These are phyloP conservation scores for Netelia melanura DNA, from an alignment of 2,888 invertebrate genomes.

Conservation along the genomic window DNA sequence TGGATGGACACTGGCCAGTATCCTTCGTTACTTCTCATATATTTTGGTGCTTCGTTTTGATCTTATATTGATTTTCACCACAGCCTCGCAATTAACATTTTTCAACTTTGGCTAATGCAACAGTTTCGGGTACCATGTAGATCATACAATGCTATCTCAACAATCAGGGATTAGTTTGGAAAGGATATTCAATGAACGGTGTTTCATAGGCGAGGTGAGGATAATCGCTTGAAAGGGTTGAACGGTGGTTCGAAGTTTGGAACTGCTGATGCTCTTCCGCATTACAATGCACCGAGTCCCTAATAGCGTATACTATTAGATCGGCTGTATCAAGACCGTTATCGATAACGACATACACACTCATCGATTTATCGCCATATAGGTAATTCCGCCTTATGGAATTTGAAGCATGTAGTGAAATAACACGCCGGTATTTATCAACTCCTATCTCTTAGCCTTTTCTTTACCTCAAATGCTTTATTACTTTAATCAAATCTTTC, in stretches of 20 bases:
- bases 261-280: slow-evolving; percentile 19
- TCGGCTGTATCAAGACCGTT: slow-evolving; percentile 25
- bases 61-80: no score
- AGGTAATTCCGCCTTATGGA: no score
- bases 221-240: neutral
- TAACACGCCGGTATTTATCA: no score
- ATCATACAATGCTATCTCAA: slow-evolving; percentile 47
- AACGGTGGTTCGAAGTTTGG: slow-evolving; percentile 46
- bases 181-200: slow-evolving; percentile 60
- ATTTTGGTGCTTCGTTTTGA: no score
- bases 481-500: no score
- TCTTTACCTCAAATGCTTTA: no score
- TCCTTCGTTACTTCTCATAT: no score
- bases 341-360: slow-evolving; percentile 25
- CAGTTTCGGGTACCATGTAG: neutral
- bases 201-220: slow-evolving; percentile 25
- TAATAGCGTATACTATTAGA: neutral
- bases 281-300: neutral
- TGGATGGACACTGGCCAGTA: no score
- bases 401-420: no score
- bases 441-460: no score
- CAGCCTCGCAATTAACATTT: no score
- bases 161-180: slow-evolving; percentile 60
- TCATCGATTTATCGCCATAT: slow-evolving; percentile 36
- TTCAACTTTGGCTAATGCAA: no score